Base-by-base conservation (phyloP, 2,797 vertebrate species). In the Takifugu ocellatus region DNA sequence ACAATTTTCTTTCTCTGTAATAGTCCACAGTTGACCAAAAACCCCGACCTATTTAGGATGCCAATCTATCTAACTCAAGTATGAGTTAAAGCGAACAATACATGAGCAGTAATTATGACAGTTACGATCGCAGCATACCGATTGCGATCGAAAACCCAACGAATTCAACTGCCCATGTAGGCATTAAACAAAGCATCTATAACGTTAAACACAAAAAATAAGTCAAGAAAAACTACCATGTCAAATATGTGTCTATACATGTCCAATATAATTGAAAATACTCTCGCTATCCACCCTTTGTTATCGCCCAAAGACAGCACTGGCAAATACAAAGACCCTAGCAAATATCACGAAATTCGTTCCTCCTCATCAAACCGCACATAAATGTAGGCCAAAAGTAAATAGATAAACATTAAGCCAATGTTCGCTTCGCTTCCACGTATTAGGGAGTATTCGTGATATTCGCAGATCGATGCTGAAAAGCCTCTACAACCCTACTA, bases 1-100 rank as follows among this genome's bases (percentile, higher is more conserved):
- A 93, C 91, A 91, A 91, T 92, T 87, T 90, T 88, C 88, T 72
- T 78, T 87, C 87, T 85, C 75, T 85, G 62, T 77, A 77, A 82
- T 76, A 85, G 83, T 87, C 83, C 81, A 87, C 88, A 88, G 84
- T 66, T 87, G 81, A 61, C 60, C 79, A 70, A 66, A 82, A 84
- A 86, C 86, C 76, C 60, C 66, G 74, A 74, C 77, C 70, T 54
- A 80, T 82, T 84, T 81, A 66, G 68, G 55, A 31, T 42, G 51
- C 25, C 59, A 46, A 12, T 14, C 27, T 56, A 26, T 21, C 44
- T 49, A 44, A 45, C 12, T 54, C 43, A 52, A 72, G 74, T 66
- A 33, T 15, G 59, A 75, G 61, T 8, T 25, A 58, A 62, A 66
- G 54, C 46, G 17, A 44, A 36, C 0, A 0, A 45, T 12, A 24